A percentile compares a stretch with the other conserved stretches of the same genome.
phyloP scores from a whole-genome alignment of 2,888 invertebrate species.

The Eupithecia tripunctaria region DNA sequence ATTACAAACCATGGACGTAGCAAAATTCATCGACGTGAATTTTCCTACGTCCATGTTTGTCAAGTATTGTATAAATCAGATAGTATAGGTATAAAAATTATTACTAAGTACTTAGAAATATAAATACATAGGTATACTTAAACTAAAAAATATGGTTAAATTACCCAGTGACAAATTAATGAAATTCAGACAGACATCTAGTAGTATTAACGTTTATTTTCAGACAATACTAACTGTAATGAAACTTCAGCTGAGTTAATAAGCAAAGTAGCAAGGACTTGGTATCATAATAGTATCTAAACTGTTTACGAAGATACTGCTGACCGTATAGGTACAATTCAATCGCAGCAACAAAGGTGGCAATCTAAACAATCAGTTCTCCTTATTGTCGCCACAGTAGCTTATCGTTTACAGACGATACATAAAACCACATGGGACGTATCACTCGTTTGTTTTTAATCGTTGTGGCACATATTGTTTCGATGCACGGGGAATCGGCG shows the following conservation, averaged over 20 bases:
- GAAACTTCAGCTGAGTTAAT: constrained; percentile 27
- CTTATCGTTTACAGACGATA: constrained; percentile 53
- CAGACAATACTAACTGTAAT: constrained; percentile 4
- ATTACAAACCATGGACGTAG: too few relatives aligned
- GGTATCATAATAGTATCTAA: constrained; percentile 34
- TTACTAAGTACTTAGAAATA: too few relatives aligned
- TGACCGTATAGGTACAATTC: constrained; percentile 43
- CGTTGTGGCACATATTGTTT: constrained; percentile 59
- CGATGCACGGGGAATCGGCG: constrained; percentile 56
- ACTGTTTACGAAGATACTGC: constrained; percentile 44
- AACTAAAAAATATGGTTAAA: not conserved
- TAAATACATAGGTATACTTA: not conserved
- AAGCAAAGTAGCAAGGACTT: constrained; percentile 12
- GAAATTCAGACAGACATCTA: not conserved
- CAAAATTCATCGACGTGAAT: too few relatives aligned
- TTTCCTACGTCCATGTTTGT: too few relatives aligned
- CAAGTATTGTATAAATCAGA: too few relatives aligned
- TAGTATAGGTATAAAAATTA: too few relatives aligned
- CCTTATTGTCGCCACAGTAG: constrained; percentile 47
- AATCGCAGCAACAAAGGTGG: constrained; percentile 42
- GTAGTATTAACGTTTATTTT: not conserved
- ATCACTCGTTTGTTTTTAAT: constrained; percentile 58
- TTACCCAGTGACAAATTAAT: not conserved
- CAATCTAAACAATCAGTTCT: constrained; percentile 48
- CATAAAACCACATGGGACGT: constrained; percentile 60